Conservation (phyloP, 2,797 vertebrate species). For the Phataginus tetradactyla region DNA sequence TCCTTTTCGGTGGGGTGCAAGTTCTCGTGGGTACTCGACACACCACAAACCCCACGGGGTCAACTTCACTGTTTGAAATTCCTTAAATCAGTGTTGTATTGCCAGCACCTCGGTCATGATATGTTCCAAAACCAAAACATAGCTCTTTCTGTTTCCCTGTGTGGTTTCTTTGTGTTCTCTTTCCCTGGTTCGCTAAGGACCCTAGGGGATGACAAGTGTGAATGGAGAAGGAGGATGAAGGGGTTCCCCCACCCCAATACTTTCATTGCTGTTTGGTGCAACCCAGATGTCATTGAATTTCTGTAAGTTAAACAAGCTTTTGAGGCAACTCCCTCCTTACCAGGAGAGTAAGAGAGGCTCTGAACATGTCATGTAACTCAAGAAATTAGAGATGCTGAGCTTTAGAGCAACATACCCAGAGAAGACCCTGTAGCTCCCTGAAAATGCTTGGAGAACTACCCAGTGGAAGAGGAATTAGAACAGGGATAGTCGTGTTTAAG, state of each 20-base stretch:
- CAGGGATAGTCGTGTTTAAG: conserved; percentile 14
- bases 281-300: not conserved
- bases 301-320: not conserved
- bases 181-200: not conserved
- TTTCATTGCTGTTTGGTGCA: not conserved
- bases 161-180: not conserved
- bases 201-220: not conserved
- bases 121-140: not conserved
- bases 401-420: not conserved
- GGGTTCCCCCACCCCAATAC: not conserved
- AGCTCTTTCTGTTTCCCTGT: not conserved
- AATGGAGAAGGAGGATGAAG: not conserved
- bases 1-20: not conserved
- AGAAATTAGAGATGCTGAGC: not conserved
- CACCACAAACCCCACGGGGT: not conserved
- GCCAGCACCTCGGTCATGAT: not conserved
- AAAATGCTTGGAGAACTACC: not conserved
- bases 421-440: not conserved
- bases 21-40: not conserved
- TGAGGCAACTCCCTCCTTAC: not conserved
- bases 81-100: not conserved
- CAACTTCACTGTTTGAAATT: conserved; percentile 17
- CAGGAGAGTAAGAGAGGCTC: not conserved
- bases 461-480: not conserved
- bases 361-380: not conserved